Conservation (phyloP, 2,797 vertebrate species). For the Danio kyathit region DNA sequence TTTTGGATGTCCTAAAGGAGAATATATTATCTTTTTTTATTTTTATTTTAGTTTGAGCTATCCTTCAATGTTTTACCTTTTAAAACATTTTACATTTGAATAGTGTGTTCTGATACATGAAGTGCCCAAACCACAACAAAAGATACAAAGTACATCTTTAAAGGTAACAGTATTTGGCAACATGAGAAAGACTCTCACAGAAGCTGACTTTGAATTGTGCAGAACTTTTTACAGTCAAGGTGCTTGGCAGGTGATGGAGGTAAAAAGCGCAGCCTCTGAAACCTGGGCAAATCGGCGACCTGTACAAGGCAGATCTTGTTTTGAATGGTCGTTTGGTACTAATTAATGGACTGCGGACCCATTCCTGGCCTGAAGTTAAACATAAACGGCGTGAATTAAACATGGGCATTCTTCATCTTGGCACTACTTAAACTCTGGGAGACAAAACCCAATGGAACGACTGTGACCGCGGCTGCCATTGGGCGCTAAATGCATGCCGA, state of each 20-base stretch:
- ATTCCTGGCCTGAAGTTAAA: conserved; percentile 76
- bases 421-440: conserved; percentile 61
- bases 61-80: no score
- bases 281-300: conserved; percentile 72
- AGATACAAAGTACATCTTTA: not conserved
- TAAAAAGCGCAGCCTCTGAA: conserved; percentile 22
- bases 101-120: not conserved
- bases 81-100: not conserved
- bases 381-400: conserved; percentile 83
- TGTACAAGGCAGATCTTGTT: conserved; percentile 77
- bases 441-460: conserved; percentile 56
- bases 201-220: not conserved
- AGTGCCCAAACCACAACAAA: not conserved
- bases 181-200: not conserved
- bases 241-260: conserved; percentile 10
- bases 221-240: not conserved
- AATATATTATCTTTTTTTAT: not conserved
- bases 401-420: conserved; percentile 73
- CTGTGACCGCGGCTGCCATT: conserved; percentile 57
- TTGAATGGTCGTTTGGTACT: conserved; percentile 78
- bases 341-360: conserved; percentile 83
- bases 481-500: conserved; percentile 63
- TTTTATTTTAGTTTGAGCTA: no score
- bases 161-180: not conserved
- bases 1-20: not conserved